Base-by-base conservation (phyloP, 1,140 invertebrate genomes). In the Drosophila nigrodunni region DNA sequence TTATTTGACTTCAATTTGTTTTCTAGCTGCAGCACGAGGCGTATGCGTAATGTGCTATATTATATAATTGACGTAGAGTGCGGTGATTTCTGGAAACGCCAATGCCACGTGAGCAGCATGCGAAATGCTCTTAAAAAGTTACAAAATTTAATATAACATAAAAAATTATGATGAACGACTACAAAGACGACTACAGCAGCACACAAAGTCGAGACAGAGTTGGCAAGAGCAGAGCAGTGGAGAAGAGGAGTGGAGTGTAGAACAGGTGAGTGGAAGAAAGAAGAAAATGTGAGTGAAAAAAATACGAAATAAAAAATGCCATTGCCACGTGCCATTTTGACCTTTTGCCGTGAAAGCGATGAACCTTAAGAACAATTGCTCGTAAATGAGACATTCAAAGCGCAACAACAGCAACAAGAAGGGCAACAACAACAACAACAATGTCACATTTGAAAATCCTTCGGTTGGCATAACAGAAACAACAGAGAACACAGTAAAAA, bases 291-390 rank as follows among this genome's bases (percentile, higher is more conserved):
- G 25, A 30, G 25, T 30, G 11, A 25, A 13, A 25, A 34, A 34
- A 44, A 47, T 35, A 71, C 37, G 35, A 39, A 39, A 37, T 9
- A 6, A 47, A 44, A 59, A 59, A 59, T 61, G 74, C 58, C 77
- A 88, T 79, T 86, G 83, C 82, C 82, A 86, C 82, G 83, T 88
- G 83, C 83, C 83, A 8, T 65, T 62, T 88, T 86, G 82, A 86
- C 82, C 82, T 86, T 86, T 78, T 49, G 75, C 67, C 21, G 55
- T 58, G 55, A 87, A 78, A 61, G 79, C 79, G 79, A 88, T 88
- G 83, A 86, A 88, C 82, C 72, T 82, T 75, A 78, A 73, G 82
- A 70, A 69, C 75, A 73, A 75, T 73, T 39, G 75, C 70, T 77
- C 67, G 67, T 58, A 85, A 85, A 83, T 82, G 72, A 87, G 82